phyloP scores from a whole-genome alignment of 2,888 invertebrate genomes.

The Cryptocephalus primarius region DNA sequence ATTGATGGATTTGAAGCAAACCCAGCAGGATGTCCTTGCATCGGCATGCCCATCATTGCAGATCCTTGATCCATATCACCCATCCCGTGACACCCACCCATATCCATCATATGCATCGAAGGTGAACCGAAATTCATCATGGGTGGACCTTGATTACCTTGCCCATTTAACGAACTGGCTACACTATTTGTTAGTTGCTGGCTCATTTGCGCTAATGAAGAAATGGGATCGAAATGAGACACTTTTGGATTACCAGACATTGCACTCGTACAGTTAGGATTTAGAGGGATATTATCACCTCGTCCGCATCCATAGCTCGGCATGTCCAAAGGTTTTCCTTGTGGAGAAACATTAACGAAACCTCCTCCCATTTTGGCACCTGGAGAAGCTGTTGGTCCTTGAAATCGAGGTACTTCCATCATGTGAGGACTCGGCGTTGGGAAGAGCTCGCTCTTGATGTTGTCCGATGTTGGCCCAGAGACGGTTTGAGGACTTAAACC shows the following conservation, averaged over 20 bases:
- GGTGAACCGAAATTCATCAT: conserved; percentile 48
- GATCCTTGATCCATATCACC: conserved; percentile 31
- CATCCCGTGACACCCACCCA: conserved; percentile 34
- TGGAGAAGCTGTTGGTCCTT: conserved; percentile 35
- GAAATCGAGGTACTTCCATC: conserved; percentile 42
- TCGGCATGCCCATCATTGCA: conserved; percentile 33
- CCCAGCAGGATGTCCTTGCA: conserved; percentile 36
- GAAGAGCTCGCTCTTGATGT: conserved; percentile 32
- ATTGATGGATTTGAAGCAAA: conserved; percentile 35
- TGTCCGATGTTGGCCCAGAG: conserved; percentile 33
- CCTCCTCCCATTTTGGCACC: conserved; percentile 35
- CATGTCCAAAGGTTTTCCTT: conserved; percentile 33
- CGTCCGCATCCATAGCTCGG: conserved; percentile 39
- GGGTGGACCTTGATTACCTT: conserved; percentile 35
- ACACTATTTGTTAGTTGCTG: conserved; percentile 78
- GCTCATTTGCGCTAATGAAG: conserved; percentile 89
- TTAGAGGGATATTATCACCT: conserved; percentile 53
- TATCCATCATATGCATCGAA: conserved; percentile 39
- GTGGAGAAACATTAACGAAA: conserved; percentile 37
- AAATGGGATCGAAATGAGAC: conserved; percentile 83
- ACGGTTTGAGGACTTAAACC: conserved; percentile 35
- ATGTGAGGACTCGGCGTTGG: conserved; percentile 35
- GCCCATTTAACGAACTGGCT: conserved; percentile 47
- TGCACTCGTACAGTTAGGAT: conserved; percentile 50
- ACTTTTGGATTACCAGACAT: conserved; percentile 48